A percentile compares a stretch with the other conserved stretches of the same genome.
phyloP scores from a whole-genome alignment of 2,888 invertebrate species.

The Tribolium freemani region DNA sequence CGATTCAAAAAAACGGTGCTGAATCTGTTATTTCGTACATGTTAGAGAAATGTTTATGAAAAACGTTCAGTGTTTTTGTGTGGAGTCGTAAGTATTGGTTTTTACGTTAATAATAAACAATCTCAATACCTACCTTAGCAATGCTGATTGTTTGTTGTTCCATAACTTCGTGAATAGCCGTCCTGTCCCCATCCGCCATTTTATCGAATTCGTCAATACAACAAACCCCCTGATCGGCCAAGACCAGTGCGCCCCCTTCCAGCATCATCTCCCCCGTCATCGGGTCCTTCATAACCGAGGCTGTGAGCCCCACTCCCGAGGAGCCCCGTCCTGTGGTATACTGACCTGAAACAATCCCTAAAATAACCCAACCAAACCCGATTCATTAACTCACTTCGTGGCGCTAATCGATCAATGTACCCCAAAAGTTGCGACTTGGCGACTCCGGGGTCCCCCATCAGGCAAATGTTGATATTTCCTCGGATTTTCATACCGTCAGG shows the following conservation, averaged over 20 bases:
- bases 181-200: conserved; percentile 96
- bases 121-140: conserved; percentile 78
- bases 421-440: conserved; percentile 97
- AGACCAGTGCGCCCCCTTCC: conserved; percentile 96
- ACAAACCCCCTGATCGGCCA: conserved; percentile 97
- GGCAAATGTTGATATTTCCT: conserved; percentile 95
- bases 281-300: conserved; percentile 98
- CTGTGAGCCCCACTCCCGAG: conserved; percentile 98
- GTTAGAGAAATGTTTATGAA: too few species aligned
- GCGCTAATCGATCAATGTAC: conserved; percentile 94
- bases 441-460: conserved; percentile 99
- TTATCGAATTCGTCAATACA: conserved; percentile 99
- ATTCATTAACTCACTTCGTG: conserved; percentile 74
- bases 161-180: conserved; percentile 98
- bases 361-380: neutral
- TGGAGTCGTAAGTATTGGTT: too few species aligned
- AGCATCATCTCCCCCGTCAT: conserved; percentile 97
- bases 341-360: conserved; percentile 72
- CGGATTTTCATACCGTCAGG: conserved; percentile 98
- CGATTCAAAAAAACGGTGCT: too few species aligned
- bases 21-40: too few species aligned
- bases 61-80: too few species aligned
- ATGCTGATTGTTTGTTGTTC: conserved; percentile 99
- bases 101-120: too few species aligned
- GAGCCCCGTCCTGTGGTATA: conserved; percentile 97